Base-by-base conservation (phyloP, 2,888 invertebrate species). In the Callyntrura sp. region DNA sequence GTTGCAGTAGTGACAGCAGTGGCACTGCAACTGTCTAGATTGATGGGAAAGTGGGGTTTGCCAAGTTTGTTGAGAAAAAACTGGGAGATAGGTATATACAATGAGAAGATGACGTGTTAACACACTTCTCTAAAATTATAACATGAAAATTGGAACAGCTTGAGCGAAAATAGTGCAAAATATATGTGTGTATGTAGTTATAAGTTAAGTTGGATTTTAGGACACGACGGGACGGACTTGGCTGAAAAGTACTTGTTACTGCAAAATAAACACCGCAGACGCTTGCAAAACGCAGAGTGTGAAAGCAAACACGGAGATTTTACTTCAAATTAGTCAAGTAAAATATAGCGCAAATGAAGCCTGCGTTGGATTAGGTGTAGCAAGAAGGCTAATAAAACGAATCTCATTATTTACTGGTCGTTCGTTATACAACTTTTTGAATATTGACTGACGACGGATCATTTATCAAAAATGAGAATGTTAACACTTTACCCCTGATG, bases 91-190 rank as follows among this genome's bases (percentile, higher is more conserved):
- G 35, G 35, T 35, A 35, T 6, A 70, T 20, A 70, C 4, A 6
- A 45, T 68, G 43, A 45, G 45, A 20, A 70, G 45, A 70, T 70
- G 70, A 70, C 70, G 70, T 70, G 70, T 20, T 70, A 70, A 70
- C 45, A 70, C 70, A 70, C 45, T 70, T 70, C 45, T 70, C 70
- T 70, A 70, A 70, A 70, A 70, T 70, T 70, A 68, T 68, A 68
- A 70, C 70, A 45, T 17, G 43, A 70, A 70, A 70, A 70, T 70
- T 70, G 45, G 70, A 70, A 45, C 70, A 70, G 11, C 43, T 20
- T 45, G n/a, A 4, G 20, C 17, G 9, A 14, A 43, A 12, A 43
- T 68, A n/a, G 68, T n/a, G n/a, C 28, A 68, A 68, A 35, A 20
- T 20, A 60, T n/a, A 17, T 20, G 17, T n/a, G 51, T 45, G 11